A percentile compares a stretch with the other conserved stretches of the same genome.
Evolutionary conservation across 2,888 invertebrate genomes (phyloP).

Genomic region (Ecdyonurus torrentis): DNA sequence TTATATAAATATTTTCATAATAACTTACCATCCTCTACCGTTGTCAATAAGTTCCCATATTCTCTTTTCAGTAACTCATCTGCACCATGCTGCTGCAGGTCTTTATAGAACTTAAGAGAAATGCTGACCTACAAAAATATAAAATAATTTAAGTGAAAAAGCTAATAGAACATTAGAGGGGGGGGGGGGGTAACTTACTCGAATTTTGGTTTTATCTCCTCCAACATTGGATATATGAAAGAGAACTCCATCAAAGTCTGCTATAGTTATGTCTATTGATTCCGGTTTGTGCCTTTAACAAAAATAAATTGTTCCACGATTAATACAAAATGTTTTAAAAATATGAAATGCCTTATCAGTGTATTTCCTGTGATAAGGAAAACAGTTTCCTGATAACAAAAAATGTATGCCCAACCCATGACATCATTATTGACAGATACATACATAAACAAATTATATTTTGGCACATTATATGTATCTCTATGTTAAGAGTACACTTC

Average conservation of each 20-base stretch:
- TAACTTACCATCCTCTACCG: constrained; percentile 69
- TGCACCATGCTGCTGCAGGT: constrained; percentile 95
- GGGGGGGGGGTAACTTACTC: constrained; percentile 58
- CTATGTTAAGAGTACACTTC: too few relatives aligned
- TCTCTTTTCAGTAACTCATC: constrained; percentile 88
- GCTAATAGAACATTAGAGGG: constrained; percentile 11
- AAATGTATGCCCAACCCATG: too few relatives aligned
- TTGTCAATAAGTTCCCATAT: constrained; percentile 68
- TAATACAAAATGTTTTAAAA: too few relatives aligned
- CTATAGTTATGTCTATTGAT: constrained; percentile 82
- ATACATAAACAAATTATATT: too few relatives aligned
- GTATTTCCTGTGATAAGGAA: too few relatives aligned
- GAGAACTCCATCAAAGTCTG: constrained; percentile 97
- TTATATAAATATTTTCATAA: too few relatives aligned
- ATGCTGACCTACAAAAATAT: constrained; percentile 74
- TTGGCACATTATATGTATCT: too few relatives aligned
- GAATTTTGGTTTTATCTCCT: constrained; percentile 92
- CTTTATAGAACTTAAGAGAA: constrained; percentile 94
- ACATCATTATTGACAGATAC: too few relatives aligned
- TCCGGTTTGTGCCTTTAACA: constrained; percentile 80
- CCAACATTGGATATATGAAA: constrained; percentile 97
- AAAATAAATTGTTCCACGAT: too few relatives aligned
- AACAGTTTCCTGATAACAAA: too few relatives aligned
- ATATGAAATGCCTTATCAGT: too few relatives aligned
- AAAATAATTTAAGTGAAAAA: constrained; percentile 4